Evolutionary conservation across 2,797 vertebrate species (phyloP), one percentile per base, ranked within the genome.

Genomic region (Pterois miles): DNA sequence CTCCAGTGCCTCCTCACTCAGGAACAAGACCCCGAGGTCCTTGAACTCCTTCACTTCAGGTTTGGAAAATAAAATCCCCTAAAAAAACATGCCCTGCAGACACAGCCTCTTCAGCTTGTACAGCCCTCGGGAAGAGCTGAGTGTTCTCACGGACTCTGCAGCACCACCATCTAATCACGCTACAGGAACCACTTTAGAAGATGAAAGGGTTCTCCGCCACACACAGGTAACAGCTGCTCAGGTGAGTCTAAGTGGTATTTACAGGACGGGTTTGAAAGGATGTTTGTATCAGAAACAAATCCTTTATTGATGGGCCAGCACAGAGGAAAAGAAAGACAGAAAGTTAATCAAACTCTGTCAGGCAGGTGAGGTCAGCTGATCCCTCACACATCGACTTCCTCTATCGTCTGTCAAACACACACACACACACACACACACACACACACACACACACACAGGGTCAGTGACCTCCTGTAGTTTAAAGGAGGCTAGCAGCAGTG

Each of bases 401-500:
- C 73, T 33, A 22, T 50, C 53, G n/a, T 76, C 65, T 76, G 82
- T 74, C 50, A 8, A 71, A 75, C 86, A 89, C 85, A 84, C 85
- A 83, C 81, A n/a, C n/a, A n/a, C n/a, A n/a, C n/a, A n/a, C n/a
- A 79, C 89, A 76, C 74, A 68, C 48, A 70, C 31, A 52, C 57
- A 71, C 59, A 53, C 69, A 76, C 76, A 36, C 53, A 72, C 63
- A 71, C 58, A 68, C 74, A 72, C 64, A 43, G 71, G 91, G 89
- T 92, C 84, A 81, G 58, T 46, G 74, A 77, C 67, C 79, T 87
- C 84, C 50, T 64, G 88, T 78, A 78, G 81, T 89, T 88, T 82
- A 77, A 78, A 76, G 85, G 74, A 89, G 86, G 89, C 87, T 94
- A 5, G 58, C 81, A 83, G 64, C 62, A 67, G 81, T 74, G 86